Evolutionary conservation across 2,113 vertebrate genomes (phyloP).

Genomic region (Hydropotes inermis): DNA sequence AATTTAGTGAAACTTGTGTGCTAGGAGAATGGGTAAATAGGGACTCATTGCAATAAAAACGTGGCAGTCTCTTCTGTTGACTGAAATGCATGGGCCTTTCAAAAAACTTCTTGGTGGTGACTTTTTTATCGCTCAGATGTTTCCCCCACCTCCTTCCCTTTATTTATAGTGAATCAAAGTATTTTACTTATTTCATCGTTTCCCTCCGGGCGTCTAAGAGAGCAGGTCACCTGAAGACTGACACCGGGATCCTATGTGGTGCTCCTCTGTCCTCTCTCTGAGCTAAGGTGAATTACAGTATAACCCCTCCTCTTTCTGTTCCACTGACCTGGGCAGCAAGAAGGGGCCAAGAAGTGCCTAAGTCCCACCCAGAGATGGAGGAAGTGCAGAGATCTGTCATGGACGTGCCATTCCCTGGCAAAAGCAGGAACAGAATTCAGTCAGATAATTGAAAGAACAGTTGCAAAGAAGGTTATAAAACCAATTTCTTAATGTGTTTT

Average conservation of each 20-base stretch:
- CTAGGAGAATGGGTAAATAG: background rate
- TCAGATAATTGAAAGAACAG: background rate
- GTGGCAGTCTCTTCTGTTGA: background rate
- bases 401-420: background rate
- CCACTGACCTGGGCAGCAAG: no score
- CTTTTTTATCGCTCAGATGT: background rate
- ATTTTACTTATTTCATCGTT: background rate
- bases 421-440: background rate
- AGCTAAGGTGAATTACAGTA: background rate
- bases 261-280: background rate
- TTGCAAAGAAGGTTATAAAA: background rate
- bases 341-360: fast-evolving
- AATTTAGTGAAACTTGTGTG: background rate
- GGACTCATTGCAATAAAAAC: background rate
- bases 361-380: background rate
- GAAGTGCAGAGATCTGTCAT: background rate
- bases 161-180: background rate
- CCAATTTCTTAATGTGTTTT: background rate
- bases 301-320: background rate
- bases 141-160: background rate
- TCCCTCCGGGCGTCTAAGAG: background rate
- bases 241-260: background rate
- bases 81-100: background rate
- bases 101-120: background rate
- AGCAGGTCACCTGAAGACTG: background rate